phyloP scores from a whole-genome alignment of 2,888 invertebrate genomes.

The Petrophora chlorosata region DNA sequence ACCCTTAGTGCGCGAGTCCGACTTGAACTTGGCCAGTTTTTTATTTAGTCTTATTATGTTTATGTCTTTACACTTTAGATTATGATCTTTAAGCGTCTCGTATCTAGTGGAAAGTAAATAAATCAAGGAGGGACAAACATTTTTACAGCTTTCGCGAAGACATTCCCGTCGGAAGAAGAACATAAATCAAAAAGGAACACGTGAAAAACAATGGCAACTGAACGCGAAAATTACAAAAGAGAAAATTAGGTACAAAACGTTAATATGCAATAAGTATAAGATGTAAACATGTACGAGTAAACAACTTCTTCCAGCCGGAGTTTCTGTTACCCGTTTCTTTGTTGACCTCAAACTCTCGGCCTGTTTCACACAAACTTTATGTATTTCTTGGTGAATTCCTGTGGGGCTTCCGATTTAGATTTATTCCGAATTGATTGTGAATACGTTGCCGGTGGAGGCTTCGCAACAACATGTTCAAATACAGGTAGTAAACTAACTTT shows the following conservation, averaged over 20 bases:
- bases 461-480: background rate
- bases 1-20: too few species aligned
- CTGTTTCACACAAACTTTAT: constrained; percentile 16
- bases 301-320: constrained; percentile 21
- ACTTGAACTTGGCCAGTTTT: too few species aligned
- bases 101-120: too few species aligned
- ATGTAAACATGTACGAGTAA: too few species aligned
- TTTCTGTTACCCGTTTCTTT: constrained; percentile 9
- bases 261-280: constrained; percentile 15
- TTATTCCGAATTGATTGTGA: constrained; percentile 23
- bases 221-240: constrained; percentile 12
- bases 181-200: constrained; percentile 12
- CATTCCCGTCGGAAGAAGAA: constrained; percentile 10
- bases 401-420: constrained; percentile 8
- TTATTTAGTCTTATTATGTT: too few species aligned
- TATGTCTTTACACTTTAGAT: too few species aligned
- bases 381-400: background rate
- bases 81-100: too few species aligned
- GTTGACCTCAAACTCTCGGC: constrained; percentile 13
- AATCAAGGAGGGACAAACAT: background rate
- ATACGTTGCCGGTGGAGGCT: constrained; percentile 15
- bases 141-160: constrained; percentile 6
- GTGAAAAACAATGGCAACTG: constrained; percentile 15
- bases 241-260: too few species aligned
- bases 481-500: constrained; percentile 1